These are phyloP conservation scores for Pampusana beccarii DNA, from an alignment of 2,113 vertebrate genomes.

Conservation along the genomic window DNA sequence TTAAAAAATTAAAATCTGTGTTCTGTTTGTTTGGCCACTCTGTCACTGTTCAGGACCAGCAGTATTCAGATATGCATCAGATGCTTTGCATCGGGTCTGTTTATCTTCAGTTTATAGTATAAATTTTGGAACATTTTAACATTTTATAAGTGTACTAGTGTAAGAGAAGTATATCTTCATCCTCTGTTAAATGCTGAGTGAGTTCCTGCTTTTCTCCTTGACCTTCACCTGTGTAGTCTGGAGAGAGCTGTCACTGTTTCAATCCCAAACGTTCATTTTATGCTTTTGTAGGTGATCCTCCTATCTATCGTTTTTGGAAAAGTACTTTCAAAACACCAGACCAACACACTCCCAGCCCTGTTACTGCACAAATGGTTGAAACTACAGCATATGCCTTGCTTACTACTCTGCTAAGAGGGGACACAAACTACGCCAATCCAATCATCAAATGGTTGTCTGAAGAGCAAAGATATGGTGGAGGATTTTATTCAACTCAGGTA, in stretches of 20 bases:
- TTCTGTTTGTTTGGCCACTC: background rate
- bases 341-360: slow-evolving; percentile 55
- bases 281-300: slow-evolving; percentile 75
- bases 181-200: background rate
- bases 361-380: slow-evolving; percentile 84
- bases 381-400: slow-evolving; percentile 88
- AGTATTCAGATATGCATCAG: background rate
- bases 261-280: background rate
- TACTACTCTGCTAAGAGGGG: slow-evolving; percentile 75
- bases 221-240: background rate
- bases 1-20: background rate
- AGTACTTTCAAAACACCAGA: slow-evolving; percentile 54
- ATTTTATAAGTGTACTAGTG: background rate
- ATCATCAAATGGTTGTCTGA: slow-evolving; percentile 89
- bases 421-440: slow-evolving; percentile 79
- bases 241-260: background rate
- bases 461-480: slow-evolving; percentile 87
- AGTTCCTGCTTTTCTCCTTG: background rate
- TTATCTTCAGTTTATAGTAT: background rate
- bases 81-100: background rate
- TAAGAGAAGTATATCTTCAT: background rate
- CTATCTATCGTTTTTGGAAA: slow-evolving; percentile 85
- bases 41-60: background rate
- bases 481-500: slow-evolving; percentile 90
- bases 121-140: background rate